These are phyloP conservation scores for Macrotis lagotis DNA, from an alignment of 2,113 vertebrate genomes.

Conservation along the genomic window DNA sequence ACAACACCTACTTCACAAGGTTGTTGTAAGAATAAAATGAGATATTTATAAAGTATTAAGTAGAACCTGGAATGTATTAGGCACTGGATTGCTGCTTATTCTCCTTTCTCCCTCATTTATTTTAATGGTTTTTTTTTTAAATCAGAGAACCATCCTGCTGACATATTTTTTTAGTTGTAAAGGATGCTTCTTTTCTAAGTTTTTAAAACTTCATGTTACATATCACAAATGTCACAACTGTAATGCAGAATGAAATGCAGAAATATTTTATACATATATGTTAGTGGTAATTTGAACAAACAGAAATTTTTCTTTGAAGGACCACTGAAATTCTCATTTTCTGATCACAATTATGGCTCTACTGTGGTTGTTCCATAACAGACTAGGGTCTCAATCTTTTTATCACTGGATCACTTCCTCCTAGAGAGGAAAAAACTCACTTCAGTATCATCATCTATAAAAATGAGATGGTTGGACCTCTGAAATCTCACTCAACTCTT, in stretches of 20 bases:
- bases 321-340: accelerated
- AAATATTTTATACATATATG: accelerated
- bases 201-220: not conserved
- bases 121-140: not conserved
- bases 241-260: accelerated
- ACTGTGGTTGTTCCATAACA: not conserved
- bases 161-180: not conserved
- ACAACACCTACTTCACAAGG: not conserved
- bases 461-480: not conserved
- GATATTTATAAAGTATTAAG: not conserved
- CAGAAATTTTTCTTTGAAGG: not conserved
- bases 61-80: not conserved
- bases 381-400: not conserved
- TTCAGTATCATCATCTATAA: not conserved
- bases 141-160: not conserved
- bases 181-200: not conserved
- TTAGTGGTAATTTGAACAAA: accelerated
- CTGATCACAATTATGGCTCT: not conserved
- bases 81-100: not conserved
- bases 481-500: not conserved
- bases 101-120: not conserved
- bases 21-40: not conserved
- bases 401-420: not conserved
- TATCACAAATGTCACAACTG: not conserved
- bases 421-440: not conserved